Evolutionary conservation across 2,113 vertebrate species (phyloP).

Genomic region (Bucco capensis): DNA sequence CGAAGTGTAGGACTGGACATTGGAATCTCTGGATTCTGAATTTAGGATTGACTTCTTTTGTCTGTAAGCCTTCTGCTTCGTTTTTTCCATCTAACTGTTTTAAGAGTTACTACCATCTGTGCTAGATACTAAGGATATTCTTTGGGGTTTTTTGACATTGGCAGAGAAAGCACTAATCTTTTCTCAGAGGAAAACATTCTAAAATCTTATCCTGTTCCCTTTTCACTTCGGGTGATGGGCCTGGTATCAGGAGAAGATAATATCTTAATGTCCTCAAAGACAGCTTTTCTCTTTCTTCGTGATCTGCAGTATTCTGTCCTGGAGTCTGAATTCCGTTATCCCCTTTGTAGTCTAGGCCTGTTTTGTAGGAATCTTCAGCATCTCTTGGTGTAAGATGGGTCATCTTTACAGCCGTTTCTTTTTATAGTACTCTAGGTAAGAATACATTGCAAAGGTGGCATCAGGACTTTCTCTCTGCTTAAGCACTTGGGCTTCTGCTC

Average conservation of each 20-base stretch:
- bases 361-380: slow-evolving; percentile 49
- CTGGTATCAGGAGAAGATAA: slow-evolving; percentile 31
- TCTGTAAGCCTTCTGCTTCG: neutral
- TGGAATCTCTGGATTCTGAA: neutral
- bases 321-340: slow-evolving; percentile 22
- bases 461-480: slow-evolving; percentile 51
- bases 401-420: slow-evolving; percentile 33
- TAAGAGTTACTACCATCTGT: slow-evolving; percentile 17
- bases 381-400: slow-evolving; percentile 58
- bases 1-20: neutral
- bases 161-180: slow-evolving; percentile 56
- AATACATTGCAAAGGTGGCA: slow-evolving; percentile 23
- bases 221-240: slow-evolving; percentile 73
- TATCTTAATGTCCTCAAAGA: slow-evolving; percentile 44
- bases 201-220: slow-evolving; percentile 27
- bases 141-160: neutral
- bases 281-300: slow-evolving; percentile 59
- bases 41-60: neutral
- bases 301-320: slow-evolving; percentile 59
- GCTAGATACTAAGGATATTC: neutral
- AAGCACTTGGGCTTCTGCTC: slow-evolving; percentile 58
- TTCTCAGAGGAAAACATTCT: slow-evolving; percentile 44
- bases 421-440: neutral
- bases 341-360: slow-evolving; percentile 39
- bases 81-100: slow-evolving; percentile 19